Evolutionary conservation across 2,113 vertebrate species (phyloP), one percentile per base, ranked within the genome.

Genomic region (Prunella himalayana): DNA sequence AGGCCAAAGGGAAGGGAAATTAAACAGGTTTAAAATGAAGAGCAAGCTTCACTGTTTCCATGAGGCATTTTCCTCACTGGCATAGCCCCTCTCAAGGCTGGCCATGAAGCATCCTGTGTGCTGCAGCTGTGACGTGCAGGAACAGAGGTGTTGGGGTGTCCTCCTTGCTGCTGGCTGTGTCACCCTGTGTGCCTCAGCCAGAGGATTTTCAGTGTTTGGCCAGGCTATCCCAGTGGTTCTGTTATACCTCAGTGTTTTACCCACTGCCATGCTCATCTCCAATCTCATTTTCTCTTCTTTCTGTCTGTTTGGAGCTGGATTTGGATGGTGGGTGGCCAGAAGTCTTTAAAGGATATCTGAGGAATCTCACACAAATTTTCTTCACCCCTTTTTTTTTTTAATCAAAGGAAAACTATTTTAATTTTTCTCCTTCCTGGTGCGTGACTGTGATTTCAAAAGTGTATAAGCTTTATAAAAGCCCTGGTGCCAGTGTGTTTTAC

Each of bases 61-160:
- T 7, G 53, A 50, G 64, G 20, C 8, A 0, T 59, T 60, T 59
- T 64, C 21, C 70, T 78, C n/a, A 3, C 16, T 1, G 1, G 30
- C 20, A 19, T 20, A 7, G 13, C 7, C 6, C 6, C 7, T 41
- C 20, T 63, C 7, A 1, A 39, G 35, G 66, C 15, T 69, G 41
- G 21, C 50, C 15, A 0, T 8, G 28, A 24, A 56, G 28, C 24
- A 14, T 2, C 4, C 50, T 76, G 57, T 0, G 0, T 61, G 57
- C 63, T 37, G 41, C 33, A 20, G 41, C 41, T 53, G 60, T 35
- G 8, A 14, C 1, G 0, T n/a, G 31, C 42, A 63, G n/a, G 21
- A n/a, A 2, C 83, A 53, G 54, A 64, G 57, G 13, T 17, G 21
- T 30, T 78, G 53, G 6, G 27, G 21, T 47, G 59, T 27, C 30